phyloP scores from a whole-genome alignment of 2,888 invertebrate species.

The Phortica okadai region DNA sequence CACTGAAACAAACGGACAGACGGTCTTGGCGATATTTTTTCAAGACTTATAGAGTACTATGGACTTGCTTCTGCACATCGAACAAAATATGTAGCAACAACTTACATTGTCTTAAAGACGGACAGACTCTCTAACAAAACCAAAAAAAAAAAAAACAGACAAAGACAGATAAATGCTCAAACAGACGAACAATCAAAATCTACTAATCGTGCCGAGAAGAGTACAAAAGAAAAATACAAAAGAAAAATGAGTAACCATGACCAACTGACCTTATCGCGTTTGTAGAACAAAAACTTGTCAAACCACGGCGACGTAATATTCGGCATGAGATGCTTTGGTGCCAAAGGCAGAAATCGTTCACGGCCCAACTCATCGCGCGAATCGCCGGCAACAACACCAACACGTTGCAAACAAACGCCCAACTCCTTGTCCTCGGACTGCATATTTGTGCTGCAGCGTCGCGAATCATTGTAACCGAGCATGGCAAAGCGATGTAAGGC shows the following conservation, averaged over 20 bases:
- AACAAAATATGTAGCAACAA: too few species aligned
- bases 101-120: too few species aligned
- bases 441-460: conserved; percentile 76
- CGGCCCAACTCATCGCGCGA: conserved; percentile 89
- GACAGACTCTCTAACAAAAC: too few species aligned
- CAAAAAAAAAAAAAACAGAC: neutral
- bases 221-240: neutral
- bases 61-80: too few species aligned
- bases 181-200: neutral
- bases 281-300: conserved; percentile 94
- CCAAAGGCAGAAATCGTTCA: conserved; percentile 93
- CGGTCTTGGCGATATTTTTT: too few species aligned
- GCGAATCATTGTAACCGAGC: conserved; percentile 81
- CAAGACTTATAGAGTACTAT: too few species aligned
- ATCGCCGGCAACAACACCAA: conserved; percentile 93
- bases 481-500: conserved; percentile 87
- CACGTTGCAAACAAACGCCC: conserved; percentile 87
- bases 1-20: too few species aligned
- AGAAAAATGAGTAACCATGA: neutral
- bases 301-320: conserved; percentile 91
- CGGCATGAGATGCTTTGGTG: conserved; percentile 86
- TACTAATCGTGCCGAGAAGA: neutral
- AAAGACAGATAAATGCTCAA: neutral
- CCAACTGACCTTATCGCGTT: conserved; percentile 81
- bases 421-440: conserved; percentile 71